phyloP scores from a whole-genome alignment of 2,888 invertebrate species.

The Sarcophaga rosellei region DNA sequence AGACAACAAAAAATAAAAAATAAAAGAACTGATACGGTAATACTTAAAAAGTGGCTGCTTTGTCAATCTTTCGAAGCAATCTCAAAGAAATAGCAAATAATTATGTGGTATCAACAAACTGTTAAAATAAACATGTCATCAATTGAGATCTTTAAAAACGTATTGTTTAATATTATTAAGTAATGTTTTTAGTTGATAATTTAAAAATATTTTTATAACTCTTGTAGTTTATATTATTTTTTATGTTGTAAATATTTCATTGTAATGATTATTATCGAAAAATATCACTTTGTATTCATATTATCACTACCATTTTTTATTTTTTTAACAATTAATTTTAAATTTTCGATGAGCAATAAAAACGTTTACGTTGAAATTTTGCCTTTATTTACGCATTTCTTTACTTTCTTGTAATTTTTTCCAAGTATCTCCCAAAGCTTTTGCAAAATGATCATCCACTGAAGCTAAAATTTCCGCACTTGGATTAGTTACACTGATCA shows the following conservation, averaged over 20 bases:
- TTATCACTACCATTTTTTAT: neutral
- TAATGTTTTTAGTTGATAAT: neutral
- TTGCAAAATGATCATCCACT: constrained; percentile 96
- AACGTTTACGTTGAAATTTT: neutral
- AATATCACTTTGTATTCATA: constrained; percentile 48
- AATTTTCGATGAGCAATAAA: neutral
- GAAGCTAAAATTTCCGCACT: constrained; percentile 80
- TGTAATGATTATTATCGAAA: constrained; percentile 33
- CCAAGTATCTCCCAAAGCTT: constrained; percentile 94
- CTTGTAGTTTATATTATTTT: constrained; percentile 9
- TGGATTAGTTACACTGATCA: constrained; percentile 48
- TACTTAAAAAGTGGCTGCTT: constrained; percentile 26
- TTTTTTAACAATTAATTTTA: neutral
- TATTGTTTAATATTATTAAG: neutral
- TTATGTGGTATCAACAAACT: constrained; percentile 1
- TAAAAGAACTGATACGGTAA: neutral
- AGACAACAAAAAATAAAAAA: neutral
- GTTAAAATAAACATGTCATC: constrained; percentile 50
- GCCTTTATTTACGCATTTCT: constrained; percentile 73
- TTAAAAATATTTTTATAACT: neutral
- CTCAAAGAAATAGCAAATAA: neutral
- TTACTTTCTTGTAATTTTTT: constrained; percentile 86
- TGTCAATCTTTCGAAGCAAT: constrained; percentile 1
- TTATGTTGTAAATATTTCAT: neutral
- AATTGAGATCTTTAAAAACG: constrained; percentile 55